Evolutionary conservation across 2,888 invertebrate species (phyloP).

Genomic region (Drosophila mayaguana): DNA sequence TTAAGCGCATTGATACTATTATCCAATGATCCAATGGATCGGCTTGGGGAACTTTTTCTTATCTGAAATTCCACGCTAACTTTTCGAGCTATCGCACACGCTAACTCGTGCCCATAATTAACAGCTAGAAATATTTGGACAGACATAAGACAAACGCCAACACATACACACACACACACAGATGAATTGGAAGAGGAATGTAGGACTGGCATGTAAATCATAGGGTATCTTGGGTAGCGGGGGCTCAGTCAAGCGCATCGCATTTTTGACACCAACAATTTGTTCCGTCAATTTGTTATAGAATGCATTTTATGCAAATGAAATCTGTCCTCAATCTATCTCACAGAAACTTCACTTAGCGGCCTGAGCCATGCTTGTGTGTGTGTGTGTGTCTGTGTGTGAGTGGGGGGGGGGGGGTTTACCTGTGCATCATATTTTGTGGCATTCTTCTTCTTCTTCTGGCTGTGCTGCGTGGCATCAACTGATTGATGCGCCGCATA

Average conservation of each 20-base stretch:
- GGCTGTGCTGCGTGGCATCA: background rate
- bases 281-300: conserved; percentile 68
- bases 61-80: conserved; percentile 51
- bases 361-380: background rate
- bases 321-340: conserved; percentile 70
- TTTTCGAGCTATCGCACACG: conserved; percentile 39
- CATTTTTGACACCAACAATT: conserved; percentile 75
- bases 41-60: background rate
- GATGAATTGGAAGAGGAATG: background rate
- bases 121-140: conserved; percentile 75
- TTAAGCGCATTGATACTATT: conserved; percentile 16
- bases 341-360: conserved; percentile 25
- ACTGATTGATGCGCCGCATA: conserved; percentile 70
- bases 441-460: conserved; percentile 12
- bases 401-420: background rate
- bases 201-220: conserved; percentile 47
- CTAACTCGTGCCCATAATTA: conserved; percentile 78
- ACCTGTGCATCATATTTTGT: conserved; percentile 28
- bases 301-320: conserved; percentile 74
- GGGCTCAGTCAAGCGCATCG: conserved; percentile 13
- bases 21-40: background rate
- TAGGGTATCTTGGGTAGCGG: background rate
- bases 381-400: background rate
- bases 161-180: conserved; percentile 8
- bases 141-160: conserved; percentile 54